Base-by-base conservation (phyloP, 1,140 invertebrate genomes). In the Drosophila orosa region DNA sequence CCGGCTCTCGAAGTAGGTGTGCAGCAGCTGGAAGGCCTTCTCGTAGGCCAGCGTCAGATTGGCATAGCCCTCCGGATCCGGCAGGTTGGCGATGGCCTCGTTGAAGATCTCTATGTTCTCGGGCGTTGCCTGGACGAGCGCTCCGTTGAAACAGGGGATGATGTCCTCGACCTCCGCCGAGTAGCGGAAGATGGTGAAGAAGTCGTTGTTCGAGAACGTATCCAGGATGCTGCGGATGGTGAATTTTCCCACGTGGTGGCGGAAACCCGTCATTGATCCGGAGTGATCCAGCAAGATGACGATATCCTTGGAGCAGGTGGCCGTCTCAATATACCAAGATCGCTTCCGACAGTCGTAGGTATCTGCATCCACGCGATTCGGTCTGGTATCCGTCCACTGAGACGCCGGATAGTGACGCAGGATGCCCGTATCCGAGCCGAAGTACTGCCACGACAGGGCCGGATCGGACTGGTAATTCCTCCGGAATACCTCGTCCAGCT, bases 151-250 rank as follows among this genome's bases (percentile, higher is more conserved):
- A 92, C 98, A 99, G 1, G 94, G 93, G 3, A 98, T 95, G 7
- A 96, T 93, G 71, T 96, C 94, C 8, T 94, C 90, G 0, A 95
- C 94, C 0, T 92, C 92, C 27, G 95, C 94, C 27, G 95, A 95
- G 90, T 96, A 98, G 45, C 94, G 95, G 56, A 98, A 95, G 31
- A 99, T 95, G 76, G 98, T 98, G 44, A 99, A 96, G 90, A 97
- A 99, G 92, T 99, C 99, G 92, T 99, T 99, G 87, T 99, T 99
- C 10, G 97, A 99, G 9, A 99, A 94, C 0, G 99, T 99, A 33
- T 99, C 97, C 68, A 99, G 92, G 42, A 99, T 96, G 33, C 96
- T 96, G 15, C 94, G 93, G 54, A 98, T 95, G 1, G 98, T 98
- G 62, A 94, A 93, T 65, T 93, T 92, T 7, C 94, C 94, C 29